Conservation (phyloP, 2,797 vertebrate genomes). For the Pogonophryne albipinna region DNA sequence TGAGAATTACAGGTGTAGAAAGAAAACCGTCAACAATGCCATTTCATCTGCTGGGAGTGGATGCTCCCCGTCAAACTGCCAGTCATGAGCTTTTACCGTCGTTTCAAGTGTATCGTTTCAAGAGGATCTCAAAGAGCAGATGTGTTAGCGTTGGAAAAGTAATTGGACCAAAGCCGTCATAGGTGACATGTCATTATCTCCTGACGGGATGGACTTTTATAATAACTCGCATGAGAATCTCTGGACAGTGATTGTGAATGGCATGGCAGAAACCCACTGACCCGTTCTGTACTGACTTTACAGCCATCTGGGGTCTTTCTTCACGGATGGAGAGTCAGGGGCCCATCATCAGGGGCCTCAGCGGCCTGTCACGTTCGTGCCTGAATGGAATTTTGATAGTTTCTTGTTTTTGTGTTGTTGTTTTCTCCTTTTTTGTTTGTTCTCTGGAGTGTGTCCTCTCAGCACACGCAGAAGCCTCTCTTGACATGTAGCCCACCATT, state of each 20-base stretch:
- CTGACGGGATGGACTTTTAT: constrained; percentile 33
- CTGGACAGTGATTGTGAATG: constrained; percentile 53
- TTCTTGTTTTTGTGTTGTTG: constrained; percentile 51
- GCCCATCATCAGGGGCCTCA: constrained; percentile 44
- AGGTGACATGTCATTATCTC: constrained; percentile 43
- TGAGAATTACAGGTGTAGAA: constrained; percentile 24
- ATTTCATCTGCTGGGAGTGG: constrained; percentile 30
- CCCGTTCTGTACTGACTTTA: constrained; percentile 47
- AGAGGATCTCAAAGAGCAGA: constrained; percentile 25
- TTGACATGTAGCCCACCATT: constrained; percentile 48
- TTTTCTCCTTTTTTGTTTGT: constrained; percentile 14
- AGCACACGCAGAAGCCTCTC: constrained; percentile 45
- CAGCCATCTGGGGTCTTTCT: constrained; percentile 52
- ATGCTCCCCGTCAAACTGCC: constrained; percentile 56
- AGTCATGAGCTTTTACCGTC: constrained; percentile 49
- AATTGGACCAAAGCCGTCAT: constrained; percentile 56
- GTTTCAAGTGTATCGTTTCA: constrained; percentile 31
- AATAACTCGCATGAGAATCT: constrained; percentile 11
- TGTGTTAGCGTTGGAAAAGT: constrained; percentile 21
- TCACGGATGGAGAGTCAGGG: constrained; percentile 43
- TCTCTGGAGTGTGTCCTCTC: constrained; percentile 38
- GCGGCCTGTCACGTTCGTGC: constrained; percentile 75
- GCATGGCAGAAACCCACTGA: constrained; percentile 48
- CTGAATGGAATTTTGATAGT: constrained; percentile 76
- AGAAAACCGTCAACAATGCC: constrained; percentile 32